Evolutionary conservation across 2,113 vertebrate species (phyloP).

Genomic region (Hemichromis elongatus): DNA sequence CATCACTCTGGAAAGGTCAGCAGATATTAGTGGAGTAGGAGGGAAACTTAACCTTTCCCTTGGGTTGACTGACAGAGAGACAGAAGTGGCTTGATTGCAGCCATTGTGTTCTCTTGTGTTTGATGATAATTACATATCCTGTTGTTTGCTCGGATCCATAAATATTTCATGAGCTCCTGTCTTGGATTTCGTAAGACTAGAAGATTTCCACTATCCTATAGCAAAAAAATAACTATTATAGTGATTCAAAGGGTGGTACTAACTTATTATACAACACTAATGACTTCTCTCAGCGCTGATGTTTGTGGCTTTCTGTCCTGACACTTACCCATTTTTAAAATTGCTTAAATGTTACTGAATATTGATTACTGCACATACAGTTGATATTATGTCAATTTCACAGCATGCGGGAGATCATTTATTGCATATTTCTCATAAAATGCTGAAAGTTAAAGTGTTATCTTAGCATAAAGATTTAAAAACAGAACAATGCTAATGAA

Average conservation of each 20-base stretch:
- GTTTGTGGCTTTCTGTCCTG: neutral
- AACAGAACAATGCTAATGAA: neutral
- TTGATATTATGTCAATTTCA: neutral
- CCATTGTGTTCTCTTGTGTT: slow-evolving; percentile 68
- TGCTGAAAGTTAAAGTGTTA: neutral
- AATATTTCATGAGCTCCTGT: slow-evolving; percentile 56
- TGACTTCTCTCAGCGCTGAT: neutral
- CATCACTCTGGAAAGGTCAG: slow-evolving; percentile 47
- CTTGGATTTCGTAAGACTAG: neutral
- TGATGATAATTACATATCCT: slow-evolving; percentile 74
- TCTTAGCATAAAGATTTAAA: neutral
- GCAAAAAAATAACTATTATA: neutral
- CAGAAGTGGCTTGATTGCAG: slow-evolving; percentile 71
- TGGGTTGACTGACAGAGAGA: slow-evolving; percentile 39
- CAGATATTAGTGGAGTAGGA: slow-evolving; percentile 42
- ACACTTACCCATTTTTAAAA: neutral
- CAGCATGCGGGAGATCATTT: neutral
- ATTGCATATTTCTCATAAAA: neutral
- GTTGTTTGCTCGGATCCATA: slow-evolving; percentile 60
- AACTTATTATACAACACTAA: neutral
- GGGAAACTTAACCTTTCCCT: slow-evolving; percentile 56
- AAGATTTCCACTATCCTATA: neutral
- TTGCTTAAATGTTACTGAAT: neutral
- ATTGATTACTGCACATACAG: neutral
- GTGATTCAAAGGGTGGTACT: neutral